Base-by-base conservation (phyloP, 2,797 vertebrate species). In the Falco peregrinus region DNA sequence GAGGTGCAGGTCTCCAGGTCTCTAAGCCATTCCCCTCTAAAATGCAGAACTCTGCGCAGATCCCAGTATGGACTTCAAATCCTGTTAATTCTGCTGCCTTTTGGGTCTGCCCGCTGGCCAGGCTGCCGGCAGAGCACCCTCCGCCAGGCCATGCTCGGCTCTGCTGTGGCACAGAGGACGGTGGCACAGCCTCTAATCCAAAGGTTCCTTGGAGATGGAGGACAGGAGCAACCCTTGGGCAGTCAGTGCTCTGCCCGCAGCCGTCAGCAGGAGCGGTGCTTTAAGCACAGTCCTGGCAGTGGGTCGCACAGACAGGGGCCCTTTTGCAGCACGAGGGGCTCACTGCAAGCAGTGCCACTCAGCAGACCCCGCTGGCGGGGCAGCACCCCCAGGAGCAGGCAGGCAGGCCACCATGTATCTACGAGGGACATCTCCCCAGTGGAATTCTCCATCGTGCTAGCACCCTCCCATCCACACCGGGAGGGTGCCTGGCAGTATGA, bases 41-140 rank as follows among this genome's bases (percentile, higher is more conserved):
- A 61, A 16, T 1, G 0, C 17, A 67, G 41, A 76, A 18, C 33
- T 54, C 74, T 0, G 0, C 39, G 3, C 5, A 25, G 39, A 75
- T 33, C 91, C 70, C 65, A 24, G 1, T 0, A 20, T 0, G 2
- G 47, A 11, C 19, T 50, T 35, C 48, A 19, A 4, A 21, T 35
- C 33, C 71, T 13, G 11, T 21, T 24, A 14, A 24, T 68, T 73
- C 56, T 8, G 2, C 50, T 22, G 33, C 60, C 8, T 19, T 50
- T 37, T 9, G 50, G 39, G 9, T n/a, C 53, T 69, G 76, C 43
- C 63, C 2, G 2, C 2, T 5, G 47, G 73, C 59, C 53, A 19
- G 70, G 77, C 68, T 47, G 78, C 70, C 5, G 10, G 61, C 68
- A 51, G 20, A 69, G 73, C 8, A 1, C 28, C 41, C 60, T 0